These are phyloP conservation scores for Euborellia annulipes DNA, from an alignment of 1,140 invertebrate species.

Conservation along the genomic window DNA sequence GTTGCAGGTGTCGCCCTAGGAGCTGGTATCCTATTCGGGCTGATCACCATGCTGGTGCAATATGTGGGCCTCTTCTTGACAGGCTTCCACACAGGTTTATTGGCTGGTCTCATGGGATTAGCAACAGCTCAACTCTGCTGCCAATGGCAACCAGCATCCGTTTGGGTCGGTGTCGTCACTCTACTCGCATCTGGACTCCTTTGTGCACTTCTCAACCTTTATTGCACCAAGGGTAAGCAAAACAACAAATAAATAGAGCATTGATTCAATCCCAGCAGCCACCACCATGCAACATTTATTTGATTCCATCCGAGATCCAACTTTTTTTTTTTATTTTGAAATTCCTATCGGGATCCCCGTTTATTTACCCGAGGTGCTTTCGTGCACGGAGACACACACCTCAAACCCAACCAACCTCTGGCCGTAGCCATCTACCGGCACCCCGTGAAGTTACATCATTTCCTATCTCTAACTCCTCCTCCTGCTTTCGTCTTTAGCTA, in stretches of 20 bases:
- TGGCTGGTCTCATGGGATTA: conserved; percentile 42
- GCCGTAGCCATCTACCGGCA: no score
- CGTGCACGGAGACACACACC: no score
- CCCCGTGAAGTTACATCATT: no score
- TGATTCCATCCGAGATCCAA: no score
- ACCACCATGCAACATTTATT: no score
- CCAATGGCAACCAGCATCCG: conserved; percentile 21
- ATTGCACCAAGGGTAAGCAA: conserved; percentile 48
- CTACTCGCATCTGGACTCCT: conserved; percentile 47
- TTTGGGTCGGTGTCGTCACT: conserved; percentile 52
- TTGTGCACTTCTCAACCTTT: conserved; percentile 53
- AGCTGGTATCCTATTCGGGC: conserved; percentile 58
- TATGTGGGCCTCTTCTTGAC: conserved; percentile 71
- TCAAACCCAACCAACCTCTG: no score
- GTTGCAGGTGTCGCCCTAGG: conserved; percentile 46
- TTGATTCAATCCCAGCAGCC: no score
- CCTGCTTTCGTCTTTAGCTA: no score
- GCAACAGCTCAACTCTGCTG: conserved; percentile 36
- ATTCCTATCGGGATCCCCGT: no score
- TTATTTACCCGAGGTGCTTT: no score
- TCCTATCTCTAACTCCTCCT: no score
- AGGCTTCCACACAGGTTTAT: conserved; percentile 60
- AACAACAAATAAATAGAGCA: background rate
- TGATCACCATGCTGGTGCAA: conserved; percentile 66
- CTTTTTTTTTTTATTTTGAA: no score